Evolutionary conservation across 2,797 vertebrate genomes (phyloP).

Genomic region (Lepus townsendii): DNA sequence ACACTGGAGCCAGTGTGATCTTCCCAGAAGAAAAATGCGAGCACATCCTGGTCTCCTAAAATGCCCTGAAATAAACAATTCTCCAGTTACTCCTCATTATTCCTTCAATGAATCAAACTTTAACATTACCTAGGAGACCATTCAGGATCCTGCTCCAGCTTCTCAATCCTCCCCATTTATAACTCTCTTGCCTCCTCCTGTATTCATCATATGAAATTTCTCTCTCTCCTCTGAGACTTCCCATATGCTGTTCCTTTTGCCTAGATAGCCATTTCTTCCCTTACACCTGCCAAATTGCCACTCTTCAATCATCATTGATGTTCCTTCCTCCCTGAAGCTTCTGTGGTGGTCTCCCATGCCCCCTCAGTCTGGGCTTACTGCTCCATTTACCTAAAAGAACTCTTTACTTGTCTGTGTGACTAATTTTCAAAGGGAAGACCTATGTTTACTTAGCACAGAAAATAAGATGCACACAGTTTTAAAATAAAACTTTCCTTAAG

Average conservation of each 20-base stretch:
- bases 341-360: neutral
- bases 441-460: neutral
- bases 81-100: neutral
- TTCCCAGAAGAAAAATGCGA: slow-evolving; percentile 28
- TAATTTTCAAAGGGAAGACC: neutral
- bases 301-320: neutral
- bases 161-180: neutral
- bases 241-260: neutral
- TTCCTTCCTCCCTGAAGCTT: neutral
- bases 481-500: neutral
- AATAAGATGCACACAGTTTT: neutral
- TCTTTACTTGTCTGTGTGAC: neutral
- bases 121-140: neutral
- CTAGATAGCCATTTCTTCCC: neutral
- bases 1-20: neutral
- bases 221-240: neutral
- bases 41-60: neutral
- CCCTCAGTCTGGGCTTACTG: neutral
- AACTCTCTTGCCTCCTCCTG: neutral
- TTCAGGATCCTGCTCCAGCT: neutral
- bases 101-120: neutral
- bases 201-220: neutral
- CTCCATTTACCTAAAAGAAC: neutral
- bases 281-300: neutral
- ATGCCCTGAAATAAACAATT: neutral